Conservation (phyloP, 2,113 vertebrate species). For the Sminthopsis crassicaudata region DNA sequence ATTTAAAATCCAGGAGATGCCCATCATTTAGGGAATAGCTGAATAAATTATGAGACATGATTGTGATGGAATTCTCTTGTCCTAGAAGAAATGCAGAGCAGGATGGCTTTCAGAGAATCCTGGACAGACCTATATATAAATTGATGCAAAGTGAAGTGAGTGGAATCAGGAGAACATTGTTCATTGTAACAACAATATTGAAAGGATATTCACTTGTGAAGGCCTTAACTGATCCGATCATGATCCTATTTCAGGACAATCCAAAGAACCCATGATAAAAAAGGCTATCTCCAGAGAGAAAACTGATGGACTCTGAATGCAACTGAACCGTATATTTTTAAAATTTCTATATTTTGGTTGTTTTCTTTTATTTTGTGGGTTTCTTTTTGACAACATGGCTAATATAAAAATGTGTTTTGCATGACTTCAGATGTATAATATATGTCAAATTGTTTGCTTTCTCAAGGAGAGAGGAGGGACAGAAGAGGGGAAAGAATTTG, state of each 20-base stretch:
- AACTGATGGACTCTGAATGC: not conserved
- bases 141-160: not conserved
- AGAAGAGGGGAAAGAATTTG: not conserved
- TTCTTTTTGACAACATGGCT: not conserved
- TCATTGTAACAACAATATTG: not conserved
- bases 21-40: not conserved
- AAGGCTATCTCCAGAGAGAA: too few relatives aligned
- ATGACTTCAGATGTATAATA: not conserved
- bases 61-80: not conserved
- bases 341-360: not conserved
- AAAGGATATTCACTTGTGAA: not conserved
- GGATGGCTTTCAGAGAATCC: not conserved
- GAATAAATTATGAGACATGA: not conserved
- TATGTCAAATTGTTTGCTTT: not conserved
- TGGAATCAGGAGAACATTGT: not conserved
- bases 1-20: not conserved
- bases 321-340: not conserved
- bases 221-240: not conserved
- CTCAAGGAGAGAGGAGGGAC: not conserved
- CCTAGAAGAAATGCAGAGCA: not conserved
- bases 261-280: not conserved
- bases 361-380: not conserved
- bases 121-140: not conserved
- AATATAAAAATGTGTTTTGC: not conserved
- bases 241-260: not conserved